Base-by-base conservation (phyloP, 2,888 invertebrate genomes). In the Amaurobius ferox region DNA sequence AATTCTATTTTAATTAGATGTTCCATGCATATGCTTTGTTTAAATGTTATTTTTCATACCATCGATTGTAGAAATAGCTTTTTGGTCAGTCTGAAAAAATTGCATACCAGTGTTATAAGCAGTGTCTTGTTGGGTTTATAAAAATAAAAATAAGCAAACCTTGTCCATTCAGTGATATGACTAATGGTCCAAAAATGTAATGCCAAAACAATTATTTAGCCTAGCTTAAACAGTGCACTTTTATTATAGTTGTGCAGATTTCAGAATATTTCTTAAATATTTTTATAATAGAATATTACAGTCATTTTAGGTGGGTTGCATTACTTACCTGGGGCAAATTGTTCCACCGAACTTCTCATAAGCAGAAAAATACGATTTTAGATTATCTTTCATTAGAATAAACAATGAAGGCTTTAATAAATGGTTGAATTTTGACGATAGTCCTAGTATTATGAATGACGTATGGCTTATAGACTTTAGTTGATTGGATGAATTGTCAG, bases 81-180 rank as follows among this genome's bases (percentile, higher is more conserved):
- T n/a, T 55, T 55, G 55, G 23, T 55, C 23, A 23, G 23, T 55
- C 23, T 55, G 23, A 23, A 23, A 44, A 44, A 55, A 55, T 23
- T 55, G 23, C 55, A 16, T 55, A 55, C 19, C 23, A 64, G 64
- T 64, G 29, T 64, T 29, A 64, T 29, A 16, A 29, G 29, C 64
- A 64, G 64, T 64, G 64, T 29, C n/a, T 64, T 29, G 29, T 30
- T 29, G 30, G 13, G 64, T 29, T 64, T 64, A n/a, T 64, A 30
- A 64, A 48, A 30, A 64, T 30, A 29, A 64, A 64, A 55, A 55
- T 30, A 62, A 35, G 9, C 35, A 35, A 66, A 70, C n/a, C 28
- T 39, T 79, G 80, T 81, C 81, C 81, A 79, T 39, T 61, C 74
- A 76, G 81, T 81, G 81, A 81, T 81, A 81, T 68, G 29, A 68